phyloP scores from a whole-genome alignment of 2,888 invertebrate genomes.

The Furcula furcula region DNA sequence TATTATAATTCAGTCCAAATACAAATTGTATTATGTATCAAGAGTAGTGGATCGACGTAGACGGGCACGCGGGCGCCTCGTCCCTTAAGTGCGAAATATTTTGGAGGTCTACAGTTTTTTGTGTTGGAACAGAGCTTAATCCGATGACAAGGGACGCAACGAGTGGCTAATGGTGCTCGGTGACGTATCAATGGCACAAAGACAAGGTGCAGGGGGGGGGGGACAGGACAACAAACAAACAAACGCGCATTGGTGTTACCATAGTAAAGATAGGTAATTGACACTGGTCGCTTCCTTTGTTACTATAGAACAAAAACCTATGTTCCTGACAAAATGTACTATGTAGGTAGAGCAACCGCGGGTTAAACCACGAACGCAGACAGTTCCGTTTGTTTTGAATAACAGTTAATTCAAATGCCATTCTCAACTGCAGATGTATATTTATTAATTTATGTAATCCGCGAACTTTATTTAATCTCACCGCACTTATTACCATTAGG shows the following conservation, averaged over 20 bases:
- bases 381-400: too few species aligned
- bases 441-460: too few species aligned
- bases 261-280: conserved; percentile 12
- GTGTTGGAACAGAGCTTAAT: conserved; percentile 35
- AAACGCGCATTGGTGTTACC: conserved; percentile 18
- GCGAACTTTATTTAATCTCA: too few species aligned
- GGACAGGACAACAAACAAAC: conserved; percentile 9
- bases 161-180: conserved; percentile 40
- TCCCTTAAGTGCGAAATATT: conserved; percentile 48
- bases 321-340: too few species aligned
- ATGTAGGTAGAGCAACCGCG: too few species aligned
- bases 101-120: conserved; percentile 23
- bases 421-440: too few species aligned
- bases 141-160: conserved; percentile 32
- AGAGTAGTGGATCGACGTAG: conserved; percentile 21
- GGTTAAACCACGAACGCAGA: too few species aligned
- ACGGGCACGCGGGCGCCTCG: conserved; percentile 11
- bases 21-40: conserved; percentile 19
- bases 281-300: conserved; percentile 7
- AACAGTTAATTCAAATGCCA: too few species aligned
- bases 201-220: conserved; percentile 7
- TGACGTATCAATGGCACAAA: conserved; percentile 37
- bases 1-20: too few species aligned
- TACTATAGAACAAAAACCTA: too few species aligned
- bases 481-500: too few species aligned